Evolutionary conservation across 2,797 vertebrate genomes (phyloP).

Genomic region (Crenuchus spilurus): DNA sequence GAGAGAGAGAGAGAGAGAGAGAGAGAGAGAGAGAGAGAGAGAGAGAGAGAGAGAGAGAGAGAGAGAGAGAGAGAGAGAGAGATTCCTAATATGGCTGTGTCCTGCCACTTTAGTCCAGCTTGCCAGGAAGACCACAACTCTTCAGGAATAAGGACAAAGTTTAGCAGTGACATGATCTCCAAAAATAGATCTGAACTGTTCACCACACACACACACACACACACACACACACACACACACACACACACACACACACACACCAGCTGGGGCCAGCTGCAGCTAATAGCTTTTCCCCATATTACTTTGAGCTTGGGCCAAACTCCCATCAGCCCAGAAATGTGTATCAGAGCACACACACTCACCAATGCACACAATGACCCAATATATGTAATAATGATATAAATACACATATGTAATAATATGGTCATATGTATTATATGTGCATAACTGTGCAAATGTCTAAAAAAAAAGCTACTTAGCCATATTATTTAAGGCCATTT

Average conservation of each 20-base stretch:
- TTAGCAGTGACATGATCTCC: slow-evolving; percentile 27
- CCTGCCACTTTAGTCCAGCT: neutral
- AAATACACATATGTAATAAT: no score
- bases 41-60: slow-evolving; percentile 17
- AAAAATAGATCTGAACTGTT: slow-evolving; percentile 23
- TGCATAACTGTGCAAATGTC: no score
- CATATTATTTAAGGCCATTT: no score
- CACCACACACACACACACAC: no score
- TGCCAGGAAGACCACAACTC: slow-evolving; percentile 28
- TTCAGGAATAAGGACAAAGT: slow-evolving; percentile 40
- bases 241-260: neutral
- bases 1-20: neutral
- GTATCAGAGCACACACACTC: neutral
- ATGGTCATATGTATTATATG: no score
- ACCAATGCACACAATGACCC: slow-evolving; percentile 16
- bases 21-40: neutral
- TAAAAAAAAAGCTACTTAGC: no score
- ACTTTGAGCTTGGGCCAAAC: slow-evolving; percentile 2
- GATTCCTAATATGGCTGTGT: neutral
- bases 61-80: slow-evolving; percentile 2
- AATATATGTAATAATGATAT: no score
- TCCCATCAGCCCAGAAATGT: neutral
- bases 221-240: slow-evolving; percentile 37
- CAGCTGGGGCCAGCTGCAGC: neutral
- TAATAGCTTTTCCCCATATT: slow-evolving; percentile 10